These are phyloP conservation scores for Oophaga sylvatica DNA, from an alignment of 2,797 vertebrate genomes.

Conservation along the genomic window DNA sequence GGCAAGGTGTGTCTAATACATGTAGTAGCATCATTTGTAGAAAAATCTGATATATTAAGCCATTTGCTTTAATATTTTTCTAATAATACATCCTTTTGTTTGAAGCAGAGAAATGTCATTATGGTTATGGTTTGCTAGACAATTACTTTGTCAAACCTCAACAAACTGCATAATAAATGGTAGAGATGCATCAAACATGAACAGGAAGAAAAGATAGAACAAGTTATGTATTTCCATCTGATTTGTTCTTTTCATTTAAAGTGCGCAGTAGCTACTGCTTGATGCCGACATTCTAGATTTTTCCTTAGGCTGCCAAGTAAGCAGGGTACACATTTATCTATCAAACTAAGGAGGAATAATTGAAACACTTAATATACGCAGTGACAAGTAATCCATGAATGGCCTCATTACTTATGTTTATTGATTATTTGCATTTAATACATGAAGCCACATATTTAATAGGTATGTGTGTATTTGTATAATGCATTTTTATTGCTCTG, in stretches of 20 bases:
- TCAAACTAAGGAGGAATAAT: conserved; percentile 80
- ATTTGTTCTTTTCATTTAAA: conserved; percentile 75
- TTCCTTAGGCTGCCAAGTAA: conserved; percentile 70
- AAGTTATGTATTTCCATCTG: conserved; percentile 77
- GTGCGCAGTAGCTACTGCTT: conserved; percentile 72
- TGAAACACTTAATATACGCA: conserved; percentile 79
- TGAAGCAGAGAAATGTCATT: conserved; percentile 75
- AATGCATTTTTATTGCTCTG: conserved; percentile 74
- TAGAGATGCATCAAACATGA: conserved; percentile 79
- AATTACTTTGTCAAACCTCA: conserved; percentile 83
- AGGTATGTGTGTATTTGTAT: conserved; percentile 70
- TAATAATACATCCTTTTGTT: conserved; percentile 68
- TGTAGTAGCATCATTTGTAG: conserved; percentile 65
- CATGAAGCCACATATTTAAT: conserved; percentile 70
- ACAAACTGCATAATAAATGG: conserved; percentile 82
- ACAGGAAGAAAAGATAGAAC: conserved; percentile 73
- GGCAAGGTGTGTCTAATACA: conserved; percentile 59
- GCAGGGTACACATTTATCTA: conserved; percentile 76
- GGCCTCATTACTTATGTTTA: conserved; percentile 79
- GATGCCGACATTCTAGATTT: conserved; percentile 71
- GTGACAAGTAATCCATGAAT: conserved; percentile 76
- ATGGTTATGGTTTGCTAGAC: conserved; percentile 78
- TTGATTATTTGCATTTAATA: conserved; percentile 79
- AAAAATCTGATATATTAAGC: conserved; percentile 73
- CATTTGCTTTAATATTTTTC: conserved; percentile 71